These are phyloP conservation scores for Trachelus tabidus DNA, from an alignment of 2,888 invertebrate species.

Conservation along the genomic window DNA sequence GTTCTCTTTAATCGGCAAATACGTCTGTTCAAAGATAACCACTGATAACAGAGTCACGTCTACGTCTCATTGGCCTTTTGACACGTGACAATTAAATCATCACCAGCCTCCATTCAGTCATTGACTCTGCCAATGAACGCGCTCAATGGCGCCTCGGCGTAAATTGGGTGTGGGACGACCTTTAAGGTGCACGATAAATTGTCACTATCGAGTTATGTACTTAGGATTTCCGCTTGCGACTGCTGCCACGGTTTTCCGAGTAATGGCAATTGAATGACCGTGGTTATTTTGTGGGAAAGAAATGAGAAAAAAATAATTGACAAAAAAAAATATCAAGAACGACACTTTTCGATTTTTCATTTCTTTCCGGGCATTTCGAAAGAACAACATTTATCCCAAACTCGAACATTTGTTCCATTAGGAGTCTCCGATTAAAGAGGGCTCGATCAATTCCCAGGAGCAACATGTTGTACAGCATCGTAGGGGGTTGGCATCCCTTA, in stretches of 20 bases:
- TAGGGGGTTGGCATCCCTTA: slow-evolving; percentile 16
- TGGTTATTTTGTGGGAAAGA: not conserved
- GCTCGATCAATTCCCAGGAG: slow-evolving; percentile 4
- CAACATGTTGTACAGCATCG: not conserved
- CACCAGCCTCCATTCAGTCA: slow-evolving; percentile 43
- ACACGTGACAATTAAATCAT: slow-evolving; percentile 56
- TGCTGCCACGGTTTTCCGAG: not conserved
- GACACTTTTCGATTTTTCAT: not conserved
- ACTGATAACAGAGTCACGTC: slow-evolving; percentile 17
- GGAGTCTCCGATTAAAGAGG: slow-evolving; percentile 20
- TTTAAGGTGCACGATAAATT: not conserved
- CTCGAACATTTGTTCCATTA: slow-evolving; percentile 41
- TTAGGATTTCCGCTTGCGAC: not conserved
- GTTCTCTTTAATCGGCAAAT: not conserved
- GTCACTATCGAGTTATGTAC: not conserved
- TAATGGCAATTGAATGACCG: not conserved
- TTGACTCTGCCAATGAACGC: slow-evolving; percentile 42
- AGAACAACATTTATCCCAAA: not conserved
- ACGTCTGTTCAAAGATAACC: slow-evolving; percentile 2
- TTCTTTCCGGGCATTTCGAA: not conserved
- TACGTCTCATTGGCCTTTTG: slow-evolving; percentile 42
- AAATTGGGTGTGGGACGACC: slow-evolving; percentile 51
- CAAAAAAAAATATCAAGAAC: not conserved
- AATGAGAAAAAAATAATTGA: not conserved
- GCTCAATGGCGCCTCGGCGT: slow-evolving; percentile 22